These are phyloP conservation scores for Pseudonaja textilis DNA, from an alignment of 2,113 vertebrate genomes.

Conservation along the genomic window DNA sequence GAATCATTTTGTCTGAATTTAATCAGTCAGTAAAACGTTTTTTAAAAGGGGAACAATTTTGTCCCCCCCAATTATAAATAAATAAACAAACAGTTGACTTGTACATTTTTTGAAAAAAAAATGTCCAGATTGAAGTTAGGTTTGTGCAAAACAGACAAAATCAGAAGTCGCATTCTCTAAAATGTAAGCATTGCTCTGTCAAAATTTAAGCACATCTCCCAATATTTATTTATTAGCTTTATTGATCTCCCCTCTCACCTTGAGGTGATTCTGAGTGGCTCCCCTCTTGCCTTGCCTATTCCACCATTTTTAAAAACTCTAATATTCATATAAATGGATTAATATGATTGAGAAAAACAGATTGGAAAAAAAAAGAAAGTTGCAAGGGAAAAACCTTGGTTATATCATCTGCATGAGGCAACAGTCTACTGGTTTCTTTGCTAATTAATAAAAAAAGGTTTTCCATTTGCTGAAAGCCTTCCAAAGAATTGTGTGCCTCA, in stretches of 20 bases:
- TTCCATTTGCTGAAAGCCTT: neutral
- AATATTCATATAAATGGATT: neutral
- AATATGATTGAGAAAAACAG: neutral
- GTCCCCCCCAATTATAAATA: too few species aligned
- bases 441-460: neutral
- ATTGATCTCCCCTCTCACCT: too few species aligned
- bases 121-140: neutral
- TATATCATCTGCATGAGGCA: neutral
- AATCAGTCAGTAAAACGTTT: too few species aligned
- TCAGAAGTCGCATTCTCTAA: neutral
- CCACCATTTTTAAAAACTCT: neutral
- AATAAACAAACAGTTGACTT: neutral
- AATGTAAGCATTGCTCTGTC: neutral
- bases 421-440: neutral
- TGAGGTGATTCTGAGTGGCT: too few species aligned
- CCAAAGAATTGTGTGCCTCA: neutral
- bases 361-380: neutral
- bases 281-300: too few species aligned
- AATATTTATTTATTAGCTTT: neutral
- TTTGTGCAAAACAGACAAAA: neutral
- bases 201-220: neutral
- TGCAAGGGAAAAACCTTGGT: neutral
- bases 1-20: too few species aligned
- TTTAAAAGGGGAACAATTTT: too few species aligned
- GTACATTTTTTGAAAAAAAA: too few species aligned